Evolutionary conservation across 2,113 vertebrate genomes (phyloP).

Genomic region (Apus apus): DNA sequence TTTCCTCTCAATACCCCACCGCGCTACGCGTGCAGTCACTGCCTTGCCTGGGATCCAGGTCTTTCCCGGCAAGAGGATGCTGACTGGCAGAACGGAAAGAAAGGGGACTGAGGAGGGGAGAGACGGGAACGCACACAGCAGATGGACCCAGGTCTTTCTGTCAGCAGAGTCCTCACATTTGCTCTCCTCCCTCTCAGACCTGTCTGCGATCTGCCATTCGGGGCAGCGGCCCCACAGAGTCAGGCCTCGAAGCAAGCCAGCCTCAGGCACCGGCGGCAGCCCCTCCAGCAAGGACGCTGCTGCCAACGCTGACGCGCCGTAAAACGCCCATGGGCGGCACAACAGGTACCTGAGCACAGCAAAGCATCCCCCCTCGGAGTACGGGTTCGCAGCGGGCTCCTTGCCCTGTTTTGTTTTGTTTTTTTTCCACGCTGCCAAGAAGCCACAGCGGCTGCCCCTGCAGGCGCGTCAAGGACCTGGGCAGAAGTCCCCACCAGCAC

Average conservation of each 20-base stretch:
- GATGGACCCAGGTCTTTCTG: not conserved
- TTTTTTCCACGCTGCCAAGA: not conserved
- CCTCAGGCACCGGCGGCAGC: accelerated
- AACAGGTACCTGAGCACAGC: not conserved
- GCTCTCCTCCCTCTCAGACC: not conserved
- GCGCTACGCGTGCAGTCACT: accelerated
- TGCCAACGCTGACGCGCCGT: not conserved
- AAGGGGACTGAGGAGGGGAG: not conserved
- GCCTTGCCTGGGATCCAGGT: not conserved
- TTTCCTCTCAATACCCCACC: not conserved
- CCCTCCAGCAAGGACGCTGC: not conserved
- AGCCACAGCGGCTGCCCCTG: not conserved
- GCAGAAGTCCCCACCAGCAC: not conserved
- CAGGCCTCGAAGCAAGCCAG: not conserved
- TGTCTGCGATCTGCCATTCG: not conserved
- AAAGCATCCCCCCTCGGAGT: not conserved
- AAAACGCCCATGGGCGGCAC: too few species aligned
- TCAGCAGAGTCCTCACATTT: not conserved
- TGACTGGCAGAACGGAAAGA: not conserved
- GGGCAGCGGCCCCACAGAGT: not conserved
- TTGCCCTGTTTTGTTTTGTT: accelerated
- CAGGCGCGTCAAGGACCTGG: accelerated
- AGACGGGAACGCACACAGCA: not conserved
- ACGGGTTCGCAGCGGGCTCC: accelerated
- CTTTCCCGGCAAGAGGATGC: not conserved